A percentile compares a stretch with the other conserved stretches of the same genome.
Evolutionary conservation across 2,113 vertebrate genomes (phyloP).

Genomic region (Oreochromis niloticus): DNA sequence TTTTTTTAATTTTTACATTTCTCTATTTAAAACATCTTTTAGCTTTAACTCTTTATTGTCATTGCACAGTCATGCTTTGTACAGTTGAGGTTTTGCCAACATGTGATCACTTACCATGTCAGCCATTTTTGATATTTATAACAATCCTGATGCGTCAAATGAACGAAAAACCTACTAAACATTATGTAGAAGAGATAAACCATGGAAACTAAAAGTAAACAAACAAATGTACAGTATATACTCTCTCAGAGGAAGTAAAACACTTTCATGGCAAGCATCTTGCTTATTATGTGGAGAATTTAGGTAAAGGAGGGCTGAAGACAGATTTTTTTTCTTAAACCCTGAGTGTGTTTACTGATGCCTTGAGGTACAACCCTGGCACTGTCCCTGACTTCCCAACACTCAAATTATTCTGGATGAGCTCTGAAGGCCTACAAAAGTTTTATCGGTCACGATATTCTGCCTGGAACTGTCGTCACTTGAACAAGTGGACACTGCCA

Average conservation of each 20-base stretch:
- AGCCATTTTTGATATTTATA: not conserved
- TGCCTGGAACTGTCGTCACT: not conserved
- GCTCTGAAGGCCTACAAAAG: not conserved
- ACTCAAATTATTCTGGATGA: not conserved
- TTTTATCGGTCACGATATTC: not conserved
- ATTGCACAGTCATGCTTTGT: not conserved
- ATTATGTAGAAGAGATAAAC: not conserved
- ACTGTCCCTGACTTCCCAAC: not conserved
- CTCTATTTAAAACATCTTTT: not conserved
- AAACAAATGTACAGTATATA: not conserved
- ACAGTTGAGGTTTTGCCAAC: not conserved
- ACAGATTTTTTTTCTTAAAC: not conserved
- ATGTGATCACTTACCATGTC: not conserved
- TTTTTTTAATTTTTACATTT: not conserved
- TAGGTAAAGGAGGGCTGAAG: not conserved
- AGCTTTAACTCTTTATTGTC: not conserved
- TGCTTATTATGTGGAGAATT: not conserved
- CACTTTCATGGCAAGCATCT: not conserved
- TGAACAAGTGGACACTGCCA: not conserved
- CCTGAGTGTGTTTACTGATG: not conserved
- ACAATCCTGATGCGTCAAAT: not conserved
- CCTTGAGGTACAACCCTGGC: not conserved
- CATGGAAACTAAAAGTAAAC: not conserved
- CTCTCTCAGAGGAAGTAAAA: not conserved
- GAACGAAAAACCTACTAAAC: not conserved